phyloP scores from a whole-genome alignment of 2,113 vertebrate genomes.

The Neopipo cinnamomea region DNA sequence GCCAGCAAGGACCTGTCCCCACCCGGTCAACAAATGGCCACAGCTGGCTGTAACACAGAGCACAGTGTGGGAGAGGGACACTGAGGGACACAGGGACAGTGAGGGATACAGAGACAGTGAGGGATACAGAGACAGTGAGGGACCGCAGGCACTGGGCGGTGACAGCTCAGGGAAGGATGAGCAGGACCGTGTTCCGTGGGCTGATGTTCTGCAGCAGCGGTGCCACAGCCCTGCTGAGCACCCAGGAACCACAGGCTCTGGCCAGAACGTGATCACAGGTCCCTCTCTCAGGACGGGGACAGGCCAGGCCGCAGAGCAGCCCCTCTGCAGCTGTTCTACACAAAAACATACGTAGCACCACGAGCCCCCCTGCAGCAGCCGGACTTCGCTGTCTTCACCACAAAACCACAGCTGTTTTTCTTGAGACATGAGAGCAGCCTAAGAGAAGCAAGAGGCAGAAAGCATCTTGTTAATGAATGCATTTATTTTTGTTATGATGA shows the following conservation, averaged over 20 bases:
- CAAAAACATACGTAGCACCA: not conserved
- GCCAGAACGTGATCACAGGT: rapidly evolving
- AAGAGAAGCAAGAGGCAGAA: not conserved
- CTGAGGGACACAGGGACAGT: not conserved
- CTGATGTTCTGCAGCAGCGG: not conserved
- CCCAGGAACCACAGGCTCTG: too few species aligned
- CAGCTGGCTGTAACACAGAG: not conserved
- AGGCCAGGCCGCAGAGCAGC: not conserved
- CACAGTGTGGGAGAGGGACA: rapidly evolving
- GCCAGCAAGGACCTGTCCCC: not conserved
- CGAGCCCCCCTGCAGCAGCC: not conserved
- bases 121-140: not conserved
- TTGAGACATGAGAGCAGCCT: not conserved
- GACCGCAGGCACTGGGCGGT: not conserved
- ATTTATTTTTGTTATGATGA: not conserved
- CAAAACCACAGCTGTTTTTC: not conserved
- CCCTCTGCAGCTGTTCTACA: not conserved
- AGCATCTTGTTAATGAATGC: not conserved
- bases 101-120: not conserved
- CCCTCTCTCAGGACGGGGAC: not conserved
- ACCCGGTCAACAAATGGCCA: not conserved
- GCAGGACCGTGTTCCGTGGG: rapidly evolving
- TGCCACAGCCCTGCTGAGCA: rapidly evolving
- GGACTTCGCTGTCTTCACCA: not conserved
- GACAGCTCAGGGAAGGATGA: not conserved